These are phyloP conservation scores for Phylloscopus trochilus DNA, from an alignment of 2,113 vertebrate genomes.

Conservation along the genomic window DNA sequence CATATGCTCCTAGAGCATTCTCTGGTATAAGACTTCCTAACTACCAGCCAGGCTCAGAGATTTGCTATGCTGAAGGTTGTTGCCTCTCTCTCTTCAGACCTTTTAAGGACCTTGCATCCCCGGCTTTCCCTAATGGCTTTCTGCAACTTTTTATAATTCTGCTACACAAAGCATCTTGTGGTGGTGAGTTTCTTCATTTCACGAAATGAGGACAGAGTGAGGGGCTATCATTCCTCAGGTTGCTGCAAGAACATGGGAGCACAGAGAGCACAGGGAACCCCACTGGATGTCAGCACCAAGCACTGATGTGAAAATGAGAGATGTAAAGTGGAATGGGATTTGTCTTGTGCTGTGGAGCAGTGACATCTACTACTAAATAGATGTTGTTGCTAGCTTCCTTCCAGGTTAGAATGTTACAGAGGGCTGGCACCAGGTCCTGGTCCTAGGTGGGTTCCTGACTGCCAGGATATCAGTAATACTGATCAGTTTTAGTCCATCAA, in stretches of 20 bases:
- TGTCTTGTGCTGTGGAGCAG: not conserved
- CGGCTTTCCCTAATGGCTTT: not conserved
- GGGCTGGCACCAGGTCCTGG: rapidly evolving
- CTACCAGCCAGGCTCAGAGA: not conserved
- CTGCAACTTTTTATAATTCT: not conserved
- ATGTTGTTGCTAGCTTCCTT: not conserved
- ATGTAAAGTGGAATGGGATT: not conserved
- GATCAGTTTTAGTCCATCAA: not conserved
- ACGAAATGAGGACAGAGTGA: not conserved
- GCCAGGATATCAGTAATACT: not conserved
- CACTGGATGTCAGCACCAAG: not conserved
- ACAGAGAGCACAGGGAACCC: not conserved
- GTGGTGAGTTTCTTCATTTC: not conserved
- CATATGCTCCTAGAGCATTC: not conserved
- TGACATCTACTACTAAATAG: not conserved
- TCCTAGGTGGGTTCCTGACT: not conserved
- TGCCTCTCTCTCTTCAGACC: not conserved
- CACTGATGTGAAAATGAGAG: not conserved
- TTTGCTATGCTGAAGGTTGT: not conserved
- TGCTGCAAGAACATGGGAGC: not conserved
- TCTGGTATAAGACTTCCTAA: not conserved
- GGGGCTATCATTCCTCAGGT: not conserved
- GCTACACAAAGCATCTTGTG: rapidly evolving
- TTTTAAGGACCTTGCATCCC: not conserved
- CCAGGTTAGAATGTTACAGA: not conserved